A percentile compares a stretch with the other conserved stretches of the same genome.
phyloP scores from a whole-genome alignment of 2,888 invertebrate genomes.

The Craniophora ligustri region DNA sequence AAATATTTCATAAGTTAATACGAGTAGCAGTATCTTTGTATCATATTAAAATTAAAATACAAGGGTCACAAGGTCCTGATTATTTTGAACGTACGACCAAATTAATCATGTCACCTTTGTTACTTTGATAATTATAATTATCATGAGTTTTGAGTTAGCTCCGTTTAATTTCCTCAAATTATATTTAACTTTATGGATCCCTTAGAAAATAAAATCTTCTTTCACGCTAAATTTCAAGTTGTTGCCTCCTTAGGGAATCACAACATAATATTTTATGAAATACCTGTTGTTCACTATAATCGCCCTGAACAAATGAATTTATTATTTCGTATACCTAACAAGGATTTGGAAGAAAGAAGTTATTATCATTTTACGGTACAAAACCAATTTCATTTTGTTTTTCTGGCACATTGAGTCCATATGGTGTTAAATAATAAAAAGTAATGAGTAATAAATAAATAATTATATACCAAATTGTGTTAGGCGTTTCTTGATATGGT shows the following conservation, averaged over 20 bases:
- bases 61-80: constrained; percentile 3
- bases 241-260: constrained; percentile 16
- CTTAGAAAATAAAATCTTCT: constrained; percentile 27
- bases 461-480: too few relatives aligned
- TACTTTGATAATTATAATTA: constrained; percentile 15
- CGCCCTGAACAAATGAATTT: constrained; percentile 19
- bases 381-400: background rate
- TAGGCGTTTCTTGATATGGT: too few relatives aligned
- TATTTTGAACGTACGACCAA: constrained; percentile 21
- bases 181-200: constrained; percentile 8
- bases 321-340: constrained; percentile 1
- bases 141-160: constrained; percentile 5
- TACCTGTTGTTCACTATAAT: constrained; percentile 11
- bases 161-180: constrained; percentile 13
- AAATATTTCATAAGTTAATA: too few relatives aligned
- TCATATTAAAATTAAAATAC: too few relatives aligned
- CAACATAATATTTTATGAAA: constrained; percentile 22
- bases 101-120: constrained; percentile 39
- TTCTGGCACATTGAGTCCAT: too few relatives aligned
- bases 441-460: too few relatives aligned
- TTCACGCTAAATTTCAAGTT: constrained; percentile 27
- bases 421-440: too few relatives aligned
- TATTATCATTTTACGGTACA: background rate
- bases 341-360: background rate
- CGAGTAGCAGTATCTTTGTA: too few relatives aligned